These are phyloP conservation scores for Plebejus melissa DNA, from an alignment of 2,888 invertebrate species.

Conservation along the genomic window DNA sequence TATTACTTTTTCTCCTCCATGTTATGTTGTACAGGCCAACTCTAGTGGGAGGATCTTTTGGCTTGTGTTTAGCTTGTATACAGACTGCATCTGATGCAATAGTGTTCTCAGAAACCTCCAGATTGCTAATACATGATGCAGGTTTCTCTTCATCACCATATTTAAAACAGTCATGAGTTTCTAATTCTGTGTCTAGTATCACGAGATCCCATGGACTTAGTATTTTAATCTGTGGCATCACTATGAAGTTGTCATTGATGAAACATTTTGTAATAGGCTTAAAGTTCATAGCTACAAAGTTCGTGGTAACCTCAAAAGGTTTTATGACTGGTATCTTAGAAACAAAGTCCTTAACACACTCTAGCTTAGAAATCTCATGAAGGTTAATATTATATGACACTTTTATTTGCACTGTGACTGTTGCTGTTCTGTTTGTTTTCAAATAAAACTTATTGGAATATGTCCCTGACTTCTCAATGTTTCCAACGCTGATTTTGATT, in stretches of 20 bases:
- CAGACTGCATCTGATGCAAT: constrained; percentile 68
- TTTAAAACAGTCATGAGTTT: constrained; percentile 75
- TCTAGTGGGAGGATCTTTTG: constrained; percentile 62
- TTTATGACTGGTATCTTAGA: constrained; percentile 82
- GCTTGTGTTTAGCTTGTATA: constrained; percentile 62
- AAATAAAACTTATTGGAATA: constrained; percentile 75
- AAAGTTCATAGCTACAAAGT: constrained; percentile 82
- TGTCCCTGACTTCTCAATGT: constrained; percentile 59
- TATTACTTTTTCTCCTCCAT: constrained; percentile 59
- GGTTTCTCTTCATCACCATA: constrained; percentile 56
- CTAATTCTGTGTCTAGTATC: constrained; percentile 82
- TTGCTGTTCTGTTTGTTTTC: constrained; percentile 81
- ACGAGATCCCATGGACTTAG: constrained; percentile 84
- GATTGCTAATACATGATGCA: constrained; percentile 57
- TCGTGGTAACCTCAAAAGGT: constrained; percentile 84
- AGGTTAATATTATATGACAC: constrained; percentile 75
- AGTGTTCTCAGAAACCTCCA: constrained; percentile 63
- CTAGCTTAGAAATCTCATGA: constrained; percentile 60
- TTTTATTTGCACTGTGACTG: constrained; percentile 79
- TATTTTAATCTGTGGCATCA: constrained; percentile 84
- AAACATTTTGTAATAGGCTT: constrained; percentile 82
- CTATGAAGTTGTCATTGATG: constrained; percentile 82
- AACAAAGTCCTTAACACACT: constrained; percentile 80
- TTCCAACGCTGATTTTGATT: constrained; percentile 58
- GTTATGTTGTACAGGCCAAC: constrained; percentile 71